These are phyloP conservation scores for Charaxes varanes DNA, from an alignment of 1,140 invertebrate genomes.

Conservation along the genomic window DNA sequence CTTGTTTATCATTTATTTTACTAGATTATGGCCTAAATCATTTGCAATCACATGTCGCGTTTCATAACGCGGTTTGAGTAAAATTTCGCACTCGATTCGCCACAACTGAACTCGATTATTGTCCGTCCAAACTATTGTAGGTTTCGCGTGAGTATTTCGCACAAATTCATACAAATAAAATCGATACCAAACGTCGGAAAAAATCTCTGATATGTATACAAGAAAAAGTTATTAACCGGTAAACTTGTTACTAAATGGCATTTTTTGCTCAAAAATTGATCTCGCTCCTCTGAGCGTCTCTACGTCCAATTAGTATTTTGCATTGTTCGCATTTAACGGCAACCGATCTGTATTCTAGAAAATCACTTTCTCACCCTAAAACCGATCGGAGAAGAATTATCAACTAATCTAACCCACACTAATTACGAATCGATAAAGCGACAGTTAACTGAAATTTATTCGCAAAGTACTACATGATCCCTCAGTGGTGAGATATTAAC, in stretches of 20 bases:
- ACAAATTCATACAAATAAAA: slow-evolving; percentile 8
- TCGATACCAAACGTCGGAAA: slow-evolving; percentile 5
- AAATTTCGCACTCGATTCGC: slow-evolving; percentile 5
- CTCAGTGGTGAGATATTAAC: slow-evolving; percentile 53
- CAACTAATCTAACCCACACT: slow-evolving; percentile 12
- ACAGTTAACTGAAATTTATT: slow-evolving; percentile 30
- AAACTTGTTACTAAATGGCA: slow-evolving; percentile 12
- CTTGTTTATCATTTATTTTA: too few relatives aligned
- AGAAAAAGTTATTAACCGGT: slow-evolving; percentile 24
- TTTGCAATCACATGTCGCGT: too few relatives aligned
- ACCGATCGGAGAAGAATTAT: slow-evolving; percentile 11
- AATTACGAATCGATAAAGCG: slow-evolving; percentile 9
- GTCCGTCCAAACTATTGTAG: slow-evolving; percentile 10
- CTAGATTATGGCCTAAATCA: too few relatives aligned
- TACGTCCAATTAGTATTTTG: too few relatives aligned
- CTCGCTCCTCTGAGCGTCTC: too few relatives aligned
- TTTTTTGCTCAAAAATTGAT: slow-evolving; percentile 20
- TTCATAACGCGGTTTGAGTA: background rate
- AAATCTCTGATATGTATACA: slow-evolving; percentile 27
- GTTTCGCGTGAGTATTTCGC: background rate
- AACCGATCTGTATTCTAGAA: too few relatives aligned
- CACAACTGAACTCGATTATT: slow-evolving; percentile 14
- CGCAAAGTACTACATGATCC: slow-evolving; percentile 51
- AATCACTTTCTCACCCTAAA: background rate
- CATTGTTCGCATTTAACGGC: too few relatives aligned